Evolutionary conservation across 2,797 vertebrate genomes (phyloP).

Genomic region (Hapalemur alaotrensis): DNA sequence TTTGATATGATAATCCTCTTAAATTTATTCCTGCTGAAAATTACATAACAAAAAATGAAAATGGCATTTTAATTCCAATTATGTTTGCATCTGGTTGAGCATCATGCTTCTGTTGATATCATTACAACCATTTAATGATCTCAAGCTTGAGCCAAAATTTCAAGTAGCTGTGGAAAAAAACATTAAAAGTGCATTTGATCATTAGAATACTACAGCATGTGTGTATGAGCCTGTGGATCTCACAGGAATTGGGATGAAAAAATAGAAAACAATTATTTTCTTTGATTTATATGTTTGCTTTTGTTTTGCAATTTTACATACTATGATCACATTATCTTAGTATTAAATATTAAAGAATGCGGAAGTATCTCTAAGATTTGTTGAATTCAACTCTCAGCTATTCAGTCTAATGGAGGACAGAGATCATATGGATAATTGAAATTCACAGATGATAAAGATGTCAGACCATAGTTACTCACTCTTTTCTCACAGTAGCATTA

Average conservation of each 20-base stretch:
- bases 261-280: neutral
- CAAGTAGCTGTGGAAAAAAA: slow-evolving; percentile 34
- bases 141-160: slow-evolving; percentile 56
- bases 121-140: slow-evolving; percentile 40
- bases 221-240: neutral
- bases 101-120: neutral
- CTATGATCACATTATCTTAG: neutral
- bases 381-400: neutral
- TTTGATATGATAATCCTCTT: neutral
- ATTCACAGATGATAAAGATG: slow-evolving; percentile 58
- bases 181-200: slow-evolving; percentile 29
- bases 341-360: neutral
- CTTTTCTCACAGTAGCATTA: slow-evolving; percentile 44
- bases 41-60: slow-evolving; percentile 16
- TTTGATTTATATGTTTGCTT: neutral
- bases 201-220: neutral
- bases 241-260: neutral
- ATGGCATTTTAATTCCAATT: slow-evolving; percentile 49
- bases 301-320: neutral
- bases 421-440: slow-evolving; percentile 48
- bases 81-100: slow-evolving; percentile 34
- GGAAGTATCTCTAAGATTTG: neutral
- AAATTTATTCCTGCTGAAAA: slow-evolving; percentile 12
- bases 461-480: slow-evolving; percentile 44
- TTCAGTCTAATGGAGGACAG: neutral